Conservation (phyloP, 2,888 invertebrate genomes). For the Epinotia ramella region DNA sequence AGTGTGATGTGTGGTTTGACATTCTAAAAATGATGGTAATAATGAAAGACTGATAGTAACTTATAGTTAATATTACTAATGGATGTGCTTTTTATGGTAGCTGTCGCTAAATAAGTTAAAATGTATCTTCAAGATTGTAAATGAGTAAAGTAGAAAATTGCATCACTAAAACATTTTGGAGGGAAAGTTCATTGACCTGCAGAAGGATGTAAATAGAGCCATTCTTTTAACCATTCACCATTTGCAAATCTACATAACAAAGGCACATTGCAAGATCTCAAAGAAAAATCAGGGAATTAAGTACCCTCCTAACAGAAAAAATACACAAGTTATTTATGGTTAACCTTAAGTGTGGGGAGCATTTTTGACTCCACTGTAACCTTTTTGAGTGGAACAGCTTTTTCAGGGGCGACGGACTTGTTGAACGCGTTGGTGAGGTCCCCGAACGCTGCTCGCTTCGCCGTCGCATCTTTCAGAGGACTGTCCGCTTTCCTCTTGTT, state of each 20-base stretch:
- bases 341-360: constrained; percentile 79
- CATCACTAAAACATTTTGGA: constrained; percentile 56
- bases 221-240: too few relatives aligned
- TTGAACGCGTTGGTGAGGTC: constrained; percentile 92
- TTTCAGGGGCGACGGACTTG: constrained; percentile 71
- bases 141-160: not conserved
- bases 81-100: constrained; percentile 1
- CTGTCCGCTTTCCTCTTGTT: constrained; percentile 93
- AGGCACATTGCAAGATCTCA: not conserved
- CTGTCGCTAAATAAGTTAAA: not conserved
- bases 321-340: constrained; percentile 14
- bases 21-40: constrained; percentile 64
- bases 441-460: constrained; percentile 93
- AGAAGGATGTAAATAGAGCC: constrained; percentile 25
- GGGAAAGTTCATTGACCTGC: constrained; percentile 72
- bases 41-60: not conserved
- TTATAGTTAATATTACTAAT: not conserved
- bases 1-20: constrained; percentile 68
- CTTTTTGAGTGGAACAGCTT: constrained; percentile 75
- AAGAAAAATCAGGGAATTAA: not conserved
- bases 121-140: not conserved
- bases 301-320: constrained; percentile 39
- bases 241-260: not conserved
- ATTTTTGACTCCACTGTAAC: constrained; percentile 81
- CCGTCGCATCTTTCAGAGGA: constrained; percentile 89